Evolutionary conservation across 53 echinoderm and acorn worm species (phyloP).

Genomic region (Zoroaster sp.): DNA sequence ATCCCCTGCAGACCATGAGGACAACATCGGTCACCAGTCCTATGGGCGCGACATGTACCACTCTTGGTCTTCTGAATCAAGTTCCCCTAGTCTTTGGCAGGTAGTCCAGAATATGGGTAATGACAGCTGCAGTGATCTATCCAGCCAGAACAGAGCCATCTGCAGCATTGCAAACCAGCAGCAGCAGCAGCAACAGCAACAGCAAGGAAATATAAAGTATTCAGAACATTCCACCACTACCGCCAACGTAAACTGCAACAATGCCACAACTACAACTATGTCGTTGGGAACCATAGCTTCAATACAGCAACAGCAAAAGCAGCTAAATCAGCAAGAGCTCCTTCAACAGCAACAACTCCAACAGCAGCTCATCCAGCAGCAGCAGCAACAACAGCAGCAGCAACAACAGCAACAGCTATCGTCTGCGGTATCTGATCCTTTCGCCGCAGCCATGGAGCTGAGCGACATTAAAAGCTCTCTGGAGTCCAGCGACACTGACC

Average conservation of each 20-base stretch:
- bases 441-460: constrained; percentile 42
- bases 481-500: neutral
- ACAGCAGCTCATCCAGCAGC: constrained; percentile 3
- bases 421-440: constrained; percentile 13
- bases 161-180: neutral
- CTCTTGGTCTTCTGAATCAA: constrained; percentile 13
- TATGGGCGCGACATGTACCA: constrained; percentile 10
- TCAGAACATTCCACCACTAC: neutral
- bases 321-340: neutral
- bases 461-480: constrained; percentile 18
- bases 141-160: constrained; percentile 1
- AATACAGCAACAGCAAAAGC: neutral
- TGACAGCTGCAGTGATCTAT: neutral
- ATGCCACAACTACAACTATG: neutral
- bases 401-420: constrained; percentile 13
- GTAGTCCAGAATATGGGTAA: constrained; percentile 22
- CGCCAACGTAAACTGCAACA: constrained; percentile 31
- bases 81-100: constrained; percentile 34
- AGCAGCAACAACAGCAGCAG: constrained; percentile 20
- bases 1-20: constrained; percentile 21
- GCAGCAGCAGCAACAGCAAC: constrained; percentile 9
- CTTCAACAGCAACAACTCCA: constrained; percentile 1
- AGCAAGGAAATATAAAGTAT: neutral
- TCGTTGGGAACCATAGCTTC: neutral
- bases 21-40: neutral